Base-by-base conservation (phyloP, 2,797 vertebrate species). In the Phataginus tetradactyla region DNA sequence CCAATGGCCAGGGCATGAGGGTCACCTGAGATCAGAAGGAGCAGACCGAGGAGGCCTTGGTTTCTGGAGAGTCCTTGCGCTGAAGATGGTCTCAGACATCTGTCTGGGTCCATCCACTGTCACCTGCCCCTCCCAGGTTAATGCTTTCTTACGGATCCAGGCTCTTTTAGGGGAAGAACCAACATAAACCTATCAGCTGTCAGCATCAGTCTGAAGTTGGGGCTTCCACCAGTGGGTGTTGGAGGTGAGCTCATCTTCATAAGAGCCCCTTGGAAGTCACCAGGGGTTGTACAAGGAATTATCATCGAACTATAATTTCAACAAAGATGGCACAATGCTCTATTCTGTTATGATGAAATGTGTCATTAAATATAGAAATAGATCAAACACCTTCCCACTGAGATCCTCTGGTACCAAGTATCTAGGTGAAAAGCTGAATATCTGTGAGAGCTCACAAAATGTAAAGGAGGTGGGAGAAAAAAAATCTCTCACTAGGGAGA, bases 351-450 rank as follows among this genome's bases (percentile, higher is more conserved):
- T 97, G 97, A 98, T 98, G 97, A 98, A 98, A 98, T 98, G 97
- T 79, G 97, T 94, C 98, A 98, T 98, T 98, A 98, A 99, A 98
- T 98, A 98, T 98, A 98, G 98, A 98, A 99, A 97, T 96, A 98
- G 98, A 98, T 98, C 98, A 98, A 97, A 95, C 97, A 98, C 91
- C 96, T 98, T 98, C 96, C 98, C 98, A 96, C 91, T 12, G 96
- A 98, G 97, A 98, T 97, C 97, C 97, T 96, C 92, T 49, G 1
- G n/a, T 94, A 98, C 95, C 79, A 96, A 97, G 89, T 98, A 98
- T 97, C 84, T 98, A 98, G 97, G 98, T 98, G 98, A 98, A 97
- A 97, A 92, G 94, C 97, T 96, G 98, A 97, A 84, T 97, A 95
- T 96, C 97, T 92, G 96, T 91, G 96, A 97, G 93, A 97, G 93